Conservation (phyloP, 2,113 vertebrate genomes). For the Heterochromis multidens region DNA sequence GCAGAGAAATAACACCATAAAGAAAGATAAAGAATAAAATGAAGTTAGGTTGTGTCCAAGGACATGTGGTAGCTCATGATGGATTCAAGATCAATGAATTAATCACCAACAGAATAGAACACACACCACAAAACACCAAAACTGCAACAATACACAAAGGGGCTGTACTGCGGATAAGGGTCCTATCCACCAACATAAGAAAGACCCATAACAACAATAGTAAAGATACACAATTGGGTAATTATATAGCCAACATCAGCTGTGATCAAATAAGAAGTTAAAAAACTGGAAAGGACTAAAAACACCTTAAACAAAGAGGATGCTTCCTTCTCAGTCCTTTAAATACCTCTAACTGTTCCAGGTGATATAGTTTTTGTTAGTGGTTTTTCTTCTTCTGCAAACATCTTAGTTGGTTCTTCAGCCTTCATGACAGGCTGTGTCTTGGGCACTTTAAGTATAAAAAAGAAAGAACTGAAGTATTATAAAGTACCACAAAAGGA, state of each 20-base stretch:
- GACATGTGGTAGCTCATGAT: neutral
- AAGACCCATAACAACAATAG: neutral
- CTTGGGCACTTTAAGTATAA: slow-evolving; percentile 31
- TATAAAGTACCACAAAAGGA: neutral
- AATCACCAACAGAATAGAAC: neutral
- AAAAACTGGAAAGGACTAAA: neutral
- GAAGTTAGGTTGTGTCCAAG: neutral
- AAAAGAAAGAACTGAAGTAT: slow-evolving; percentile 8
- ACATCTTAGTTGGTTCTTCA: slow-evolving; percentile 43
- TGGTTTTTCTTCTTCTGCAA: slow-evolving; percentile 46
- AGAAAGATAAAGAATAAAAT: neutral
- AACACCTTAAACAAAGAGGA: neutral
- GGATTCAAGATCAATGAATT: neutral
- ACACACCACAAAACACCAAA: neutral
- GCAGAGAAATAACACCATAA: neutral
- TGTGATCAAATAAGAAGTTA: neutral
- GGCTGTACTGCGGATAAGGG: neutral
- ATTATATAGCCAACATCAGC: neutral
- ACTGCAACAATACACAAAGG: neutral
- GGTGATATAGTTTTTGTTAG: slow-evolving; percentile 24
- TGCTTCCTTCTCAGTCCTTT: neutral
- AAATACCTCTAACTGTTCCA: slow-evolving; percentile 50
- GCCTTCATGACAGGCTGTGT: slow-evolving; percentile 8
- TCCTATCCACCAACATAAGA: neutral
- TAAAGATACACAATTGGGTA: neutral